phyloP scores from a whole-genome alignment of 2,797 vertebrate genomes.

The Catamblyrhynchus diadema region DNA sequence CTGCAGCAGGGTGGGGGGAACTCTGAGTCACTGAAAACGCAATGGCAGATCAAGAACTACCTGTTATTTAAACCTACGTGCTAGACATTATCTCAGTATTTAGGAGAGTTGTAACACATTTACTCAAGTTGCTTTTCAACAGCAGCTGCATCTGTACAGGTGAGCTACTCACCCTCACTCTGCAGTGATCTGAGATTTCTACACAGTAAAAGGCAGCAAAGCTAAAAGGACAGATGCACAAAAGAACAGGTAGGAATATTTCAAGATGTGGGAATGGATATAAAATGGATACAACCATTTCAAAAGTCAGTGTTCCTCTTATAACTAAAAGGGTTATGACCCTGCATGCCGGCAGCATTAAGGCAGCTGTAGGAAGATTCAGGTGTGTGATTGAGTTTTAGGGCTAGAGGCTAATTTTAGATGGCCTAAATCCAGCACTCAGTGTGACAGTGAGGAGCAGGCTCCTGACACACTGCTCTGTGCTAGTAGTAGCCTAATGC shows the following conservation, averaged over 20 bases:
- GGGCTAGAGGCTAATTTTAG: background rate
- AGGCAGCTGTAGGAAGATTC: background rate
- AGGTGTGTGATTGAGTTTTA: background rate
- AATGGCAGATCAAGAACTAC: conserved; percentile 15
- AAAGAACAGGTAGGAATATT: background rate
- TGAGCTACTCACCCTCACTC: background rate
- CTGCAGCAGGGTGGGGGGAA: background rate
- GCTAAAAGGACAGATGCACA: background rate
- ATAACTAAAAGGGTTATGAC: background rate
- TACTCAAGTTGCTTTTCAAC: background rate
- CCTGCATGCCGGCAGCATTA: background rate
- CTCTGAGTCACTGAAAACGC: conserved; percentile 23
- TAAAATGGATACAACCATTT: background rate
- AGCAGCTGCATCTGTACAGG: background rate
- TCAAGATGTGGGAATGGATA: background rate
- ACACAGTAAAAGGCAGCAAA: background rate
- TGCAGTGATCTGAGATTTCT: background rate
- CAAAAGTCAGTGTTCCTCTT: background rate
- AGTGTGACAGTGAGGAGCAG: background rate
- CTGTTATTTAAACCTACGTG: background rate
- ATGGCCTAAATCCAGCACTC: background rate
- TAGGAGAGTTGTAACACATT: background rate
- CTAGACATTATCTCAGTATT: background rate
- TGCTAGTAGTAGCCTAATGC: background rate
- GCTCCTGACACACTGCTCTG: background rate